Evolutionary conservation across 2,797 vertebrate species (phyloP), one percentile per base, ranked within the genome.

Genomic region (Synaphobranchus kaupii): DNA sequence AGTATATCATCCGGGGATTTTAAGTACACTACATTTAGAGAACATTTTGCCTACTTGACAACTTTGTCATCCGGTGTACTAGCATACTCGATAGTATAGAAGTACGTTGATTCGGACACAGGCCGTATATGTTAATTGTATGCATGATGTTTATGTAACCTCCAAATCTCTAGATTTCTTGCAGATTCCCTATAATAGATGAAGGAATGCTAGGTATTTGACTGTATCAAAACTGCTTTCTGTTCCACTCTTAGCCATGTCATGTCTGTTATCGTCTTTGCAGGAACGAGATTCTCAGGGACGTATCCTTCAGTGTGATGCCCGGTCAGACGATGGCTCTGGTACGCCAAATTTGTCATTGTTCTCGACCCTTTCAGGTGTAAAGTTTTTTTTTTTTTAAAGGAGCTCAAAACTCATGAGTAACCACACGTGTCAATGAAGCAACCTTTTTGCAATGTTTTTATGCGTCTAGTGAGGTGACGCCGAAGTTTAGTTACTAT

Each of bases 251-350:
- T 47, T 25, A 48, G 39, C 76, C 22, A 20, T 39, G 34, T 7
- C 34, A 56, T 60, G 56, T 81, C 12, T 68, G 34, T 76, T 0
- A 22, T 15, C 39, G 89, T 87, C 73, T 58, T 88, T 86, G 0
- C 91, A 99, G 98, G 80, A 97, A 89, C 82, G 97, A 99, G 93
- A 97, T 99, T 88, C 96, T 99, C 39, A 95, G 89, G 82, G 97
- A 98, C 0, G 85, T 99, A 73, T 99, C 98, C 88, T 99, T 99
- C 92, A 97, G 97, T 0, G 98, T 98, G 54, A 96, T 96, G 91
- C 97, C 98, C 0, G 98, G 98, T 89, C 97, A 99, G 90, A 99
- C 97, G 0, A 88, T 99, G 48, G 98, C 98, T 4, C 93, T 99
- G 95, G 98, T 99, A 91, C 94, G 97, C 89, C 50, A 7, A 39